These are phyloP conservation scores for Oryzaephilus surinamensis DNA, from an alignment of 1,140 invertebrate species.

Conservation along the genomic window DNA sequence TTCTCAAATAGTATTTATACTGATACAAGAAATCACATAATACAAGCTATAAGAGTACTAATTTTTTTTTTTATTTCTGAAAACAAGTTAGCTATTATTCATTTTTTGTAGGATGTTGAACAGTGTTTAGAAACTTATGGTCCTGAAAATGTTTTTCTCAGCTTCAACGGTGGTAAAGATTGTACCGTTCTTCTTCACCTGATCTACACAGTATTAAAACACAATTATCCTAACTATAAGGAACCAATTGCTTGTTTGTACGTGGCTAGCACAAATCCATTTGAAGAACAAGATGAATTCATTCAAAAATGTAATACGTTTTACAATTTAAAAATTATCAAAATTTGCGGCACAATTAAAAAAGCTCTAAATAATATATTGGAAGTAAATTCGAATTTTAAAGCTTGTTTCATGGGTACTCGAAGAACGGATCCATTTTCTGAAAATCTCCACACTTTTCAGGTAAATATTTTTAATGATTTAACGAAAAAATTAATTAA, in stretches of 20 bases:
- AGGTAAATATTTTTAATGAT: conserved; percentile 41
- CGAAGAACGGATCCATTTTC: conserved; percentile 75
- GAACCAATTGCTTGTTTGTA: conserved; percentile 48
- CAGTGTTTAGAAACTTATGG: conserved; percentile 46
- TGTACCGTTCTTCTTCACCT: conserved; percentile 85
- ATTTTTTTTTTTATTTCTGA: too few species aligned
- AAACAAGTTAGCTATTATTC: too few species aligned
- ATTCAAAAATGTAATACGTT: conserved; percentile 56
- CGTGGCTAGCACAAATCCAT: conserved; percentile 63
- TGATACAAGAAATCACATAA: too few species aligned
- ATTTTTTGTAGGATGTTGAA: conserved; percentile 27
- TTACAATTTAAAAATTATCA: conserved; percentile 63
- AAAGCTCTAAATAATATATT: conserved; percentile 52
- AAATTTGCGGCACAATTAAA: conserved; percentile 62
- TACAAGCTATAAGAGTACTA: too few species aligned
- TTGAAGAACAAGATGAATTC: conserved; percentile 79
- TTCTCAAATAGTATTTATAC: background rate
- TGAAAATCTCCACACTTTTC: conserved; percentile 51
- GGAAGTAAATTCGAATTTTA: conserved; percentile 52
- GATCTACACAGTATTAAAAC: conserved; percentile 49
- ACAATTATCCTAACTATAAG: conserved; percentile 35
- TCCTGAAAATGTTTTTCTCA: conserved; percentile 67
- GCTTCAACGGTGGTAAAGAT: conserved; percentile 97
- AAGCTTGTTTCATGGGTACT: conserved; percentile 82
- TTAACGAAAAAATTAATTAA: conserved; percentile 7